Evolutionary conservation across 2,797 vertebrate genomes (phyloP), one percentile per base, ranked within the genome.

Genomic region (Girardinus metallicus): DNA sequence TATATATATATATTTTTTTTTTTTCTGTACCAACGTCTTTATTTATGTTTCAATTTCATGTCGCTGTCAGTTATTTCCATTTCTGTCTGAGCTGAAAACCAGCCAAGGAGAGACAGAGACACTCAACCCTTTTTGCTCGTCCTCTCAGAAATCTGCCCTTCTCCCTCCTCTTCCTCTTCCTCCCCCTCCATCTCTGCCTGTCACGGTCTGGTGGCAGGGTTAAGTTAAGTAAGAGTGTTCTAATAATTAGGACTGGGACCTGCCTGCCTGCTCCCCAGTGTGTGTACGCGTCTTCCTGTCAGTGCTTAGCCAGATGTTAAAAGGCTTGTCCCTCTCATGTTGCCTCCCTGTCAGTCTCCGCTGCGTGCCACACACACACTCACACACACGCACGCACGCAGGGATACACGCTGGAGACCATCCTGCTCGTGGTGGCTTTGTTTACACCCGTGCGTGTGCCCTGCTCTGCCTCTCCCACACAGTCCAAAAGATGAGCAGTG

Each of bases 271-370:
- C 62, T 55, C 53, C 74, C 21, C 31, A 11, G 84, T 81, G 85
- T 74, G 81, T 84, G 78, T 81, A 85, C 82, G 85, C 80, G 83
- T 87, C 83, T 91, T 92, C 89, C 91, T 91, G 93, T 92, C 93
- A 92, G 91, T 89, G 96, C 97, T 97, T 97, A 97, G 96, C 97
- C 97, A 99, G 97, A 99, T 98, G 97, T 97, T 97, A 97, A 96
- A 97, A 97, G 96, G 92, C 96, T 96, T 95, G 95, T 96, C 95
- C 91, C 93, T 94, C 95, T 95, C 90, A 92, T 94, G 94, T 94
- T 94, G 90, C 91, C 93, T 95, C 94, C 89, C 92, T 92, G 90
- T 94, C 91, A 93, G 88, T 89, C 91, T 92, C 87, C 87, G 77
- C 83, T 60, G 43, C 78, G 80, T 85, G 75, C 85, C 92, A 90